Conservation (phyloP, 2,113 vertebrate genomes). For the Leuciscus idus region DNA sequence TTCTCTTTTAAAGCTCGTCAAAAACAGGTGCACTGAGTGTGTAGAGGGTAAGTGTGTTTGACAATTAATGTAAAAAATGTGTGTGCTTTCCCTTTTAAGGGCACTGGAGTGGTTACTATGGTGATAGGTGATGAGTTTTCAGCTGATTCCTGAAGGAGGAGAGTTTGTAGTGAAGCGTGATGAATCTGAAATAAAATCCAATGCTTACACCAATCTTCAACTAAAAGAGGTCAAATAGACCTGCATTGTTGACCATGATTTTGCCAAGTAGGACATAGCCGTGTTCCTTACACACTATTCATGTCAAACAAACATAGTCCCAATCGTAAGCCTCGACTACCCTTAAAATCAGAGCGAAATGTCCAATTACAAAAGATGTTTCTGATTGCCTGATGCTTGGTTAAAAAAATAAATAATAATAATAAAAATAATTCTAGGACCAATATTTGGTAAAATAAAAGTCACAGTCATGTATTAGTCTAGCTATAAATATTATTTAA, state of each 20-base stretch:
- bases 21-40: constrained; percentile 29
- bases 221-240: neutral
- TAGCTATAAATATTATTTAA: too few relatives aligned
- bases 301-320: neutral
- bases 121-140: neutral
- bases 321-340: neutral
- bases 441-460: too few relatives aligned
- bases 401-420: too few relatives aligned
- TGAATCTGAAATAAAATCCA: neutral
- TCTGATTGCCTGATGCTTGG: too few relatives aligned
- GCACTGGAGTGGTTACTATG: constrained; percentile 4
- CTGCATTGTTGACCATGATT: neutral
- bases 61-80: constrained; percentile 10
- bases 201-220: neutral
- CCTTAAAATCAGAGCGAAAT: too few relatives aligned
- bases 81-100: neutral
- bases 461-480: too few relatives aligned
- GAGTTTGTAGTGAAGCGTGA: neutral
- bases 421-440: too few relatives aligned
- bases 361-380: too few relatives aligned
- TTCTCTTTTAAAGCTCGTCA: neutral
- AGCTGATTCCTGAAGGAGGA: neutral
- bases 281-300: neutral
- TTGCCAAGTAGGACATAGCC: neutral
- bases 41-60: neutral